These are phyloP conservation scores for Falcaria lacertinaria DNA, from an alignment of 2,888 invertebrate genomes.

Conservation along the genomic window DNA sequence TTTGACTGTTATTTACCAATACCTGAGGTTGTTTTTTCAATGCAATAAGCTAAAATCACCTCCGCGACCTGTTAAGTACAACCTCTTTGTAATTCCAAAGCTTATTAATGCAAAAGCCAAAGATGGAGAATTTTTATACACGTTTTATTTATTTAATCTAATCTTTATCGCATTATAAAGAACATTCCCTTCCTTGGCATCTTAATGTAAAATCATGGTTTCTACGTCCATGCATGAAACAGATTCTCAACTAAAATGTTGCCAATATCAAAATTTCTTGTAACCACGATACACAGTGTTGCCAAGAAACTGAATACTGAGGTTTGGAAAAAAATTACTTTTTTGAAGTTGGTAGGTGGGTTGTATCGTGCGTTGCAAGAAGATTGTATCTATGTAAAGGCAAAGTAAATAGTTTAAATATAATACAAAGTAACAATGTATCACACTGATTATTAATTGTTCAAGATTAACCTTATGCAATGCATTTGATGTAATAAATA, in stretches of 20 bases:
- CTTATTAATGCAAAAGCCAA: conserved; percentile 54
- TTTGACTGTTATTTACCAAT: conserved; percentile 46
- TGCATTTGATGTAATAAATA: conserved; percentile 77
- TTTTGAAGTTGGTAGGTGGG: background rate
- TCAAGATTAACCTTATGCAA: conserved; percentile 64
- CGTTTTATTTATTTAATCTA: conserved; percentile 30
- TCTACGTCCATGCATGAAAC: conserved; percentile 30
- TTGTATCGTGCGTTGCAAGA: background rate
- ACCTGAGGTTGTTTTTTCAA: conserved; percentile 38
- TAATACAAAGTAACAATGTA: conserved; percentile 54
- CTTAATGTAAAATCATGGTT: too few relatives aligned
- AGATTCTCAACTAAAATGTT: background rate
- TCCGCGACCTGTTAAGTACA: conserved; percentile 58
- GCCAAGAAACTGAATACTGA: too few relatives aligned
- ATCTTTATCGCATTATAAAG: conserved; percentile 24
- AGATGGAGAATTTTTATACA: conserved; percentile 45
- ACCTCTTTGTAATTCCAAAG: conserved; percentile 51
- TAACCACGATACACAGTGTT: background rate
- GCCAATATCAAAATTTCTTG: background rate
- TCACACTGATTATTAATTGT: conserved; percentile 71
- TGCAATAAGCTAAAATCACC: conserved; percentile 35
- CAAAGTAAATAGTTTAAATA: conserved; percentile 3
- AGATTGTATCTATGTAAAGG: background rate
- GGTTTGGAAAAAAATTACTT: background rate
- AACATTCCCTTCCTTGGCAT: conserved; percentile 42